Conservation (phyloP, 2,888 invertebrate species). For the Brachyopa scutellaris region DNA sequence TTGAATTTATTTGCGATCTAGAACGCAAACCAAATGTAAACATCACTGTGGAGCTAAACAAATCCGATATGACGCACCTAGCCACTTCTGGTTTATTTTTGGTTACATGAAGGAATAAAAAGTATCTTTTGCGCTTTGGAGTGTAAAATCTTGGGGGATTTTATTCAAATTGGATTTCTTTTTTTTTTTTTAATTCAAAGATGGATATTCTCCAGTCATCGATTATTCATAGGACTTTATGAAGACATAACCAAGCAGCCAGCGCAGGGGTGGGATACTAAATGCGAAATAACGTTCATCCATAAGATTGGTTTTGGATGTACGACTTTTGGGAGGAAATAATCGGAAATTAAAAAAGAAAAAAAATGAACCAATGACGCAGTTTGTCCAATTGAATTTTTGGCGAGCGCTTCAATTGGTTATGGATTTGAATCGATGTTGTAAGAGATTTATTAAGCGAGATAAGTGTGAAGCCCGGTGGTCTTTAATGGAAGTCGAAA, state of each 20-base stretch:
- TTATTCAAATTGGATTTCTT: constrained; percentile 24
- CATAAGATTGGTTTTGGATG: constrained; percentile 3
- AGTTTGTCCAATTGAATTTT: constrained; percentile 25
- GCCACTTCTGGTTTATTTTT: constrained; percentile 57
- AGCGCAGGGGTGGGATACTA: not conserved
- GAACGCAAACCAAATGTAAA: constrained; percentile 49
- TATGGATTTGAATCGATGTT: constrained; percentile 20
- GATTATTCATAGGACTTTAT: constrained; percentile 16
- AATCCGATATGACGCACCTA: constrained; percentile 53
- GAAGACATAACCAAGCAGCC: too few species aligned
- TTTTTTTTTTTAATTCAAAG: constrained; percentile 20
- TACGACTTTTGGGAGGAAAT: constrained; percentile 28
- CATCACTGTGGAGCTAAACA: constrained; percentile 10
- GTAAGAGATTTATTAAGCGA: constrained; percentile 17
- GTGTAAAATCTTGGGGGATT: not conserved
- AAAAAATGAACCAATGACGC: constrained; percentile 46
- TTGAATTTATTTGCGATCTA: constrained; percentile 45
- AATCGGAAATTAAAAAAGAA: not conserved
- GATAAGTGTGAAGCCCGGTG: constrained; percentile 16
- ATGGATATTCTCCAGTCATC: constrained; percentile 47
- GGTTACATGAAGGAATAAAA: constrained; percentile 16
- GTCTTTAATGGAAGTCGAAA: constrained; percentile 2
- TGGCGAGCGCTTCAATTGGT: constrained; percentile 16
- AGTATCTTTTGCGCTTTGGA: constrained; percentile 29
- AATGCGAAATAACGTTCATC: constrained; percentile 33